Evolutionary conservation across 2,888 invertebrate genomes (phyloP), one percentile per base, ranked within the genome.

Genomic region (Drosophila fungiperda): DNA sequence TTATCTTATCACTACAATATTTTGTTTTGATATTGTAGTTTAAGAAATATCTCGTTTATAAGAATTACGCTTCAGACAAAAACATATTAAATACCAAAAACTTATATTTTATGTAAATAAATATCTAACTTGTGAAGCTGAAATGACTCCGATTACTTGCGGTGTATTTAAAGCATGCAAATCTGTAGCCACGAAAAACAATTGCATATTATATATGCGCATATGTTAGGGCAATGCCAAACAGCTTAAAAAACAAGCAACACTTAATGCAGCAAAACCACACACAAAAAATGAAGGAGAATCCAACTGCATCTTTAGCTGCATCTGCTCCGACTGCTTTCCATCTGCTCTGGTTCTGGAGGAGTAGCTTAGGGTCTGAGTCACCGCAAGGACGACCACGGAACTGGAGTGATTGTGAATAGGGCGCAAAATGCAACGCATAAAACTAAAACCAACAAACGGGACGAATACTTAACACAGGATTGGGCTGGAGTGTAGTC

Each of bases 181-280:
- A 88, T 83, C 87, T 73, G 50, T 59, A 66, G 26, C 75, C 70
- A 73, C 71, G 65, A 78, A 87, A 84, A 84, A 85, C 80, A 89
- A 87, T 81, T 87, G 72, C 72, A 73, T 81, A 77, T 89, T 89
- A 83, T 68, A 83, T 83, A 87, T 87, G 88, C 75, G 80, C 83
- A 87, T 87, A 87, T 85, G 89, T 85, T 89, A 78, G 77, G 67
- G 60, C 64, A 78, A 75, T 73, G 64, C 65, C 84, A 71, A 78
- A 73, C 69, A 80, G 71, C 64, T 73, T 75, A 75, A 74, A 76
- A 73, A 73, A 64, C 61, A 73, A 62, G 52, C 57, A 68, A 38
- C 57, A 62, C 63, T 62, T 58, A 55, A 54, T 55, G 68, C 67
- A 54, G 52, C 38, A 32, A n/a, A 50, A 2, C 49, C 65, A 40